These are phyloP conservation scores for Digitonthophagus gazella DNA, from an alignment of 2,888 invertebrate genomes.

Conservation along the genomic window DNA sequence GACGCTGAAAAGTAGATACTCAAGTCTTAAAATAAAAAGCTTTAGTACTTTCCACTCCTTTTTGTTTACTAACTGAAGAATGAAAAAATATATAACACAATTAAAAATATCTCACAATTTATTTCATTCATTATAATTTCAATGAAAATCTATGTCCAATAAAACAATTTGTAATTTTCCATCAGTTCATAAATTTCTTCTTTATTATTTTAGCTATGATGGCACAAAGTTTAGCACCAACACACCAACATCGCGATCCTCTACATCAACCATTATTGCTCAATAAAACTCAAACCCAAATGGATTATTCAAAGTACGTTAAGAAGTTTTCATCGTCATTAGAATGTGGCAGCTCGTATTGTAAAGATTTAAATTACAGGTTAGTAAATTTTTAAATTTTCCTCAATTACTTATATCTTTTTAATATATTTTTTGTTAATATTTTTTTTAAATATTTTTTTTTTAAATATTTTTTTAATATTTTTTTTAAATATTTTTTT, in stretches of 20 bases:
- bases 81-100: too few relatives aligned
- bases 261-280: slow-evolving; percentile 56
- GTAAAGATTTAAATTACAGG: slow-evolving; percentile 83
- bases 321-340: slow-evolving; percentile 77
- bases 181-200: neutral
- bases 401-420: too few relatives aligned
- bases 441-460: neutral
- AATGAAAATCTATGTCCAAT: neutral
- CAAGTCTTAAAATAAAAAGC: too few relatives aligned
- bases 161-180: neutral
- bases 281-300: slow-evolving; percentile 63
- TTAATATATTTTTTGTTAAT: slow-evolving; percentile 4
- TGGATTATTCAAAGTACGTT: slow-evolving; percentile 88
- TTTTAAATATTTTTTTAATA: neutral
- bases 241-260: slow-evolving; percentile 49
- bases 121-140: neutral
- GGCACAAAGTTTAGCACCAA: slow-evolving; percentile 54
- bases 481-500: too few relatives aligned
- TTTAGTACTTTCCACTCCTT: too few relatives aligned
- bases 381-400: too few relatives aligned
- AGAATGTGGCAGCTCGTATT: slow-evolving; percentile 82
- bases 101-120: too few relatives aligned
- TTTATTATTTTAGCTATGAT: slow-evolving; percentile 51
- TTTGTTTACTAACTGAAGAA: too few relatives aligned
- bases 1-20: too few relatives aligned